Conservation (phyloP, 2,888 invertebrate genomes). For the Neoitamus cyanurus region DNA sequence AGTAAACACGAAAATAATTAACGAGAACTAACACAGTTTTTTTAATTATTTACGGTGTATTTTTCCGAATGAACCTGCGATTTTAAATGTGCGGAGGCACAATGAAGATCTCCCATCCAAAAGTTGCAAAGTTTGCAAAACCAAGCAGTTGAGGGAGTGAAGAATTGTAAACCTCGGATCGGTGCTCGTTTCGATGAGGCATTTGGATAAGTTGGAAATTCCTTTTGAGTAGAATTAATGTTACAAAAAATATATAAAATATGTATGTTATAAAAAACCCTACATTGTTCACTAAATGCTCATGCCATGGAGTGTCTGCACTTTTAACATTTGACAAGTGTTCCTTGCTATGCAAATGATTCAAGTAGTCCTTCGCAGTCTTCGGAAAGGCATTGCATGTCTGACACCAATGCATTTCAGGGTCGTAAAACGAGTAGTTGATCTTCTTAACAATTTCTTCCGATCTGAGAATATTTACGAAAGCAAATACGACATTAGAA, state of each 20-base stretch:
- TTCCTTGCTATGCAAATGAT: slow-evolving; percentile 82
- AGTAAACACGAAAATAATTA: slow-evolving; percentile 50
- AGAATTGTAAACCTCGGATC: slow-evolving; percentile 88
- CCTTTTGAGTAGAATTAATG: slow-evolving; percentile 58
- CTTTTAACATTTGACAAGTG: slow-evolving; percentile 70
- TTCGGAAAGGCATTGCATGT: slow-evolving; percentile 87
- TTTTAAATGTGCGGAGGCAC: slow-evolving; percentile 87
- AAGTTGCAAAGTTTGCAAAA: slow-evolving; percentile 88
- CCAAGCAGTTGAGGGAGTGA: slow-evolving; percentile 88
- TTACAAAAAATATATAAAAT: not conserved
- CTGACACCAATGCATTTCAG: slow-evolving; percentile 91
- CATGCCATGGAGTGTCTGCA: slow-evolving; percentile 65
- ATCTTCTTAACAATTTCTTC: slow-evolving; percentile 65
- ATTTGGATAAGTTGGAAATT: slow-evolving; percentile 76
- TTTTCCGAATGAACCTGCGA: slow-evolving; percentile 82
- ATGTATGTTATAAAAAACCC: slow-evolving; percentile 46
- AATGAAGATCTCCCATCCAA: slow-evolving; percentile 90
- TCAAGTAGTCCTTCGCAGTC: slow-evolving; percentile 86
- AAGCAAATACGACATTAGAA: not conserved
- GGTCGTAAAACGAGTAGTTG: slow-evolving; percentile 88
- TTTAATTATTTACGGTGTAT: slow-evolving; percentile 75
- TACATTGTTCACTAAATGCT: slow-evolving; percentile 61
- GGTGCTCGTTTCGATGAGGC: slow-evolving; percentile 83
- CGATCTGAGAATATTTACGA: slow-evolving; percentile 40
- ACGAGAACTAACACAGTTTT: too few relatives aligned